Base-by-base conservation (phyloP, 2,888 invertebrate genomes). In the Agonopterix subpropinquella region DNA sequence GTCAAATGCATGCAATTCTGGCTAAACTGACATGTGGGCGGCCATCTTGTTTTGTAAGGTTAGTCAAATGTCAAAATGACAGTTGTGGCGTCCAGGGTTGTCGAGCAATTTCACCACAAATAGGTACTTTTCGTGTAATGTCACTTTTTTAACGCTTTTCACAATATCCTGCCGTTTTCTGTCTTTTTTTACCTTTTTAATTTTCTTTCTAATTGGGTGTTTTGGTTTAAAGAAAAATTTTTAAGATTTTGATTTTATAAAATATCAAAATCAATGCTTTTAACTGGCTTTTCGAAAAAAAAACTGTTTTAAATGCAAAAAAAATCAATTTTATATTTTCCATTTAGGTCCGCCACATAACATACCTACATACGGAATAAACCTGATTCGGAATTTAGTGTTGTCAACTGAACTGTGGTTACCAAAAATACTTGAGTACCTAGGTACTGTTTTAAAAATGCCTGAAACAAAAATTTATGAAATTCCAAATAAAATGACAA, bases 41-140 rank as follows among this genome's bases (percentile, higher is more conserved):
- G 82, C 77, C 85, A 80, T 80, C 83, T 80, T 82, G 74, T 72
- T 63, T 56, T 70, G 70, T 71, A 73, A 87, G 87, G 86, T 86
- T 77, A 85, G 86, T 86, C 69, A 59, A 65, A 41, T 73, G 73
- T 77, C 73, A 73, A 64, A 64, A 44, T 72, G 73, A 71, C 73
- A 70, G 65, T 59, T 66, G 59, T 61, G 65, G 59, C 58, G 59
- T 65, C 50, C 50, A 50, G 47, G 41, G 39, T 48, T 42, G 47
- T 41, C 45, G 28, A 11, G 39, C 39, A 39, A 10, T 13, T 37
- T 10, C 10, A n/a, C 36, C 43, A 36, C 49, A 43, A 13, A 41
- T 8, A n/a, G n/a, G n/a, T n/a, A 11, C 2, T 52, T 49, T 62
- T 53, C 62, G 59, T 64, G 65, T 55, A 49, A 53, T 57, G 47